A percentile compares a stretch with the other conserved stretches of the same genome.
These are phyloP conservation scores for Archivesica marissinica DNA, from an alignment of 1,140 invertebrate species.

Conservation along the genomic window DNA sequence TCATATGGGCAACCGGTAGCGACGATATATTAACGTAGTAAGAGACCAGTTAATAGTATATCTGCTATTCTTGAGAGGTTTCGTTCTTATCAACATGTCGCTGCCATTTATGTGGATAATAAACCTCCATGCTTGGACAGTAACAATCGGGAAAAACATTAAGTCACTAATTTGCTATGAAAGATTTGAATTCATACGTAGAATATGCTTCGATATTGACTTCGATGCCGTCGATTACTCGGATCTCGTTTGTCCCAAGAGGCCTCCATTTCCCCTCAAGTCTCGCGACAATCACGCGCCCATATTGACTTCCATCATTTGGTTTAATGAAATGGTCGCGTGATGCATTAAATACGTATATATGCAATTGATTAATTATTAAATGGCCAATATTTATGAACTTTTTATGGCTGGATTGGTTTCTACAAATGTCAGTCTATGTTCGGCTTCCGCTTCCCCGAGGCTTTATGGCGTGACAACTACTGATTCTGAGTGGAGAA, in stretches of 20 bases:
- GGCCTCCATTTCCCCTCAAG: neutral
- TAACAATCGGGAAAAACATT: slow-evolving; percentile 10
- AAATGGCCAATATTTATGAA: slow-evolving; percentile 30
- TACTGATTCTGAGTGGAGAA: too few relatives aligned
- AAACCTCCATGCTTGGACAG: neutral
- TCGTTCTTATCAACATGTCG: neutral
- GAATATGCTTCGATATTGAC: neutral
- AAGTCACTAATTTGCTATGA: slow-evolving; percentile 20
- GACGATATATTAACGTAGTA: too few relatives aligned
- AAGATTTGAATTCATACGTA: neutral
- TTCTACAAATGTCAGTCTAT: neutral
- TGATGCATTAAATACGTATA: slow-evolving; percentile 5
- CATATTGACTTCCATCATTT: slow-evolving; percentile 11
- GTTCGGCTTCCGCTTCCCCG: too few relatives aligned
- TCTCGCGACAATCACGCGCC: slow-evolving; percentile 35
- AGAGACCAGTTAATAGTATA: too few relatives aligned
- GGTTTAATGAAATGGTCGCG: neutral
- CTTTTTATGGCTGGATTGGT: neutral
- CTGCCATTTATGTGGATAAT: neutral
- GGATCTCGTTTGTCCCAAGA: neutral
- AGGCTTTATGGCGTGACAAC: too few relatives aligned
- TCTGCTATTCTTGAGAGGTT: too few relatives aligned
- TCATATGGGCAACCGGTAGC: too few relatives aligned
- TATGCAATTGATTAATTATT: slow-evolving; percentile 13
- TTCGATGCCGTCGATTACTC: neutral